These are phyloP conservation scores for Sebastes minor DNA, from an alignment of 2,797 vertebrate species.

Conservation along the genomic window DNA sequence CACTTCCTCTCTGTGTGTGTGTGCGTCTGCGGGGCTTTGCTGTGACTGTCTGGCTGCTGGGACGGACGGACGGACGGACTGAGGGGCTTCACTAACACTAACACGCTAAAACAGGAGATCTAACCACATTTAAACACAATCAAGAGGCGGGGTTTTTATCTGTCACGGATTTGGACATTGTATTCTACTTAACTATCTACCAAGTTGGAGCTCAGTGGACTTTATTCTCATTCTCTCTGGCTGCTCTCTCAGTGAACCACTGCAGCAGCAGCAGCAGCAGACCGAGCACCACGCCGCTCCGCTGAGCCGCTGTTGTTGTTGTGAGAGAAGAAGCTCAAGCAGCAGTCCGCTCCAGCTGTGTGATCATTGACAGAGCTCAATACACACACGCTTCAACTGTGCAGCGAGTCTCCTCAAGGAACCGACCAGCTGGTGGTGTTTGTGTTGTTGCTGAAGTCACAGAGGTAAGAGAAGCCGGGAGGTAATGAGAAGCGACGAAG, in stretches of 20 bases:
- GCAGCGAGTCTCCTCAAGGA: slow-evolving; percentile 5
- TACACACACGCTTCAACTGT: slow-evolving; percentile 72
- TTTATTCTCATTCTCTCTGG: slow-evolving; percentile 8
- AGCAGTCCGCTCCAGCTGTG: slow-evolving; percentile 70
- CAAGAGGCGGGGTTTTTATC: neutral
- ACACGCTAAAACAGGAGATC: neutral
- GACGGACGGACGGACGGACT: slow-evolving; percentile 24
- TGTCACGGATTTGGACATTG: neutral
- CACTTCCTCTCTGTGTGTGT: slow-evolving; percentile 76
- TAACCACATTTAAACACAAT: slow-evolving; percentile 18
- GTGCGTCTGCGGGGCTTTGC: slow-evolving; percentile 63
- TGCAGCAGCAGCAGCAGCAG: slow-evolving; percentile 52
- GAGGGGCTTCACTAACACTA: no score
- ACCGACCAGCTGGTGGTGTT: slow-evolving; percentile 13
- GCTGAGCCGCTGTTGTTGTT: slow-evolving; percentile 40
- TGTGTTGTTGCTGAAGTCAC: neutral
- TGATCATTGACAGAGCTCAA: slow-evolving; percentile 84
- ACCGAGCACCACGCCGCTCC: slow-evolving; percentile 66
- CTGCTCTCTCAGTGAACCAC: slow-evolving; percentile 39
- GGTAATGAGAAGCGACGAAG: slow-evolving; percentile 16
- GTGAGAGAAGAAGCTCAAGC: slow-evolving; percentile 67
- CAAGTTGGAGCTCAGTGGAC: slow-evolving; percentile 14
- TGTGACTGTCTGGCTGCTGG: slow-evolving; percentile 59
- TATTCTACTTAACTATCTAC: neutral
- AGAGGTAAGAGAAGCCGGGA: slow-evolving; percentile 55